Conservation (phyloP, 2,888 invertebrate species). For the Drosophila parthenogenetica region DNA sequence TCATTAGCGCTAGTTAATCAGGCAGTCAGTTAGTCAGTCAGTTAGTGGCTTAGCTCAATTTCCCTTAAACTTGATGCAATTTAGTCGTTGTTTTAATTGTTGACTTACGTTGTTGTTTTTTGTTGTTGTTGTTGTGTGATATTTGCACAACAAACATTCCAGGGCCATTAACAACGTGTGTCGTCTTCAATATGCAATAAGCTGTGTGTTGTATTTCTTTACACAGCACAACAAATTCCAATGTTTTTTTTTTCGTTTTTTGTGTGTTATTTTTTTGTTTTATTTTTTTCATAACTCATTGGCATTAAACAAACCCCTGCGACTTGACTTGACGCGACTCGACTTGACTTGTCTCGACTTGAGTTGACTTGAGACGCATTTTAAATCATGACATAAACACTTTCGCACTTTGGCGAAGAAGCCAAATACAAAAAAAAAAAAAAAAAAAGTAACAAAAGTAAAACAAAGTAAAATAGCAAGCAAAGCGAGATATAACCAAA, state of each 20-base stretch:
- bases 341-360: neutral
- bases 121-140: constrained; percentile 17
- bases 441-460: neutral
- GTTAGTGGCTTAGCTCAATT: neutral
- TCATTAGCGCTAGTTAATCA: neutral
- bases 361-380: constrained; percentile 42
- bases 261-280: neutral
- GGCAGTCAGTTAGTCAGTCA: too few relatives aligned
- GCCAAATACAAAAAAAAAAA: neutral
- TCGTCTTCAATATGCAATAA: constrained; percentile 58
- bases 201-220: constrained; percentile 50
- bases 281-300: constrained; percentile 50
- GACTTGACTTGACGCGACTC: neutral
- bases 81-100: constrained; percentile 19
- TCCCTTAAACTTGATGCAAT: constrained; percentile 11
- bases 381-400: constrained; percentile 65
- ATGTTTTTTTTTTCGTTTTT: constrained; percentile 8
- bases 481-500: constrained; percentile 2
- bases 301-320: constrained; percentile 19
- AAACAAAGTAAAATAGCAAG: neutral
- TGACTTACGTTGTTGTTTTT: constrained; percentile 7
- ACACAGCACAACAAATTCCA: constrained; percentile 55
- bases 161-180: constrained; percentile 46
- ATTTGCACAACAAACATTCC: constrained; percentile 41
- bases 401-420: constrained; percentile 47